Evolutionary conservation across 2,888 invertebrate species (phyloP).

Genomic region (Peribatodes rhomboidaria): DNA sequence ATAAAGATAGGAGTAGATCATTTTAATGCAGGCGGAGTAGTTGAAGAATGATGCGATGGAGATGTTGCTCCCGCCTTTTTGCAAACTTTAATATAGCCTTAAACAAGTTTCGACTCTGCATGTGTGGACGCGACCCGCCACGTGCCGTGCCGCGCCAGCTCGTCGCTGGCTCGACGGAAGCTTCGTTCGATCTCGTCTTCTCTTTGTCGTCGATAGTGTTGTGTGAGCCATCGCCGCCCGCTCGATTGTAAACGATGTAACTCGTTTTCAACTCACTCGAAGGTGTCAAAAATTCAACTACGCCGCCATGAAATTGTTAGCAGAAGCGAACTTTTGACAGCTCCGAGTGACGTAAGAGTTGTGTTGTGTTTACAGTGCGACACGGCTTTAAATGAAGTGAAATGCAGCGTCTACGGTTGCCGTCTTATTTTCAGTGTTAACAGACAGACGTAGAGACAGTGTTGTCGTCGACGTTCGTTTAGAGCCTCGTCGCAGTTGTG

Average conservation of each 20-base stretch:
- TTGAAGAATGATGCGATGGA: too few species aligned
- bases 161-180: slow-evolving; percentile 28
- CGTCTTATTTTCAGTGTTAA: too few species aligned
- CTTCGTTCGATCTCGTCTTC: neutral
- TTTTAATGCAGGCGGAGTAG: too few species aligned
- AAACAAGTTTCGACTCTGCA: neutral
- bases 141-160: too few species aligned
- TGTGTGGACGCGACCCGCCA: too few species aligned
- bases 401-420: too few species aligned
- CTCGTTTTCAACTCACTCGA: slow-evolving; percentile 1
- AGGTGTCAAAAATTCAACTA: neutral
- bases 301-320: neutral
- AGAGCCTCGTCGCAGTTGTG: neutral
- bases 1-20: too few species aligned
- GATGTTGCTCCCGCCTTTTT: too few species aligned
- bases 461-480: too few species aligned
- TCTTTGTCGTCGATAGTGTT: neutral
- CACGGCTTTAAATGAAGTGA: too few species aligned
- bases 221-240: slow-evolving; percentile 1
- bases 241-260: neutral
- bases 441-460: too few species aligned
- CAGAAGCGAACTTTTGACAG: neutral
- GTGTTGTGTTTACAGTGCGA: too few species aligned
- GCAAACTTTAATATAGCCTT: neutral
- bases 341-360: neutral